phyloP scores from a whole-genome alignment of 1,140 invertebrate species.

The Bombus polaris region DNA sequence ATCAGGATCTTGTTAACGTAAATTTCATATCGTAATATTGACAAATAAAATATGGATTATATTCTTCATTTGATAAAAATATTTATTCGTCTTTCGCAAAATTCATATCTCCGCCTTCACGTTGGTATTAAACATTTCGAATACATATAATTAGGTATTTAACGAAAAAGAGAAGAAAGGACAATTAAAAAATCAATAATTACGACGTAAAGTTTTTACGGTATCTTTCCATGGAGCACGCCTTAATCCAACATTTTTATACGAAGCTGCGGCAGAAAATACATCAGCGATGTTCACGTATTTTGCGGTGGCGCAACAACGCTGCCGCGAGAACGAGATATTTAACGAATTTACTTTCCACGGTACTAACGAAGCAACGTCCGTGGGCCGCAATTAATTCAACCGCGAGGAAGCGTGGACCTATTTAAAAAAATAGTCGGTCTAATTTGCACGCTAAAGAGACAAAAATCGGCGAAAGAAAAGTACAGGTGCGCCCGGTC shows the following conservation, averaged over 20 bases:
- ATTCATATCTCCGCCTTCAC: neutral
- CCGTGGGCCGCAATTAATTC: constrained; percentile 64
- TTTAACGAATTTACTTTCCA: constrained; percentile 67
- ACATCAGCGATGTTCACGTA: neutral
- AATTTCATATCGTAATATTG: neutral
- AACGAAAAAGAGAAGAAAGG: neutral
- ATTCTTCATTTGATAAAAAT: neutral
- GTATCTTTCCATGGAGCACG: neutral
- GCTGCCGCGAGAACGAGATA: constrained; percentile 56
- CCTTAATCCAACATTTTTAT: constrained; percentile 1
- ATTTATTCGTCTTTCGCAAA: neutral
- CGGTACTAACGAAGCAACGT: constrained; percentile 61
- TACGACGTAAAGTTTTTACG: neutral
- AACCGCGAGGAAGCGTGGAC: constrained; percentile 50
- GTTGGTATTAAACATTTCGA: neutral
- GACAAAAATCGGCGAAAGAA: constrained; percentile 48
- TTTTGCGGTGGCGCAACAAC: constrained; percentile 5
- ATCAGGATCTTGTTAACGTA: neutral
- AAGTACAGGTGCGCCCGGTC: neutral
- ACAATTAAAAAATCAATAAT: neutral
- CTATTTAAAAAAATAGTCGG: constrained; percentile 58
- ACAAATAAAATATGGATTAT: neutral
- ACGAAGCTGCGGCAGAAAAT: neutral
- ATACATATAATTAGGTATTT: neutral
- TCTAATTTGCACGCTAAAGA: constrained; percentile 63